Conservation (phyloP, 2,113 vertebrate genomes). For the Agapornis roseicollis region DNA sequence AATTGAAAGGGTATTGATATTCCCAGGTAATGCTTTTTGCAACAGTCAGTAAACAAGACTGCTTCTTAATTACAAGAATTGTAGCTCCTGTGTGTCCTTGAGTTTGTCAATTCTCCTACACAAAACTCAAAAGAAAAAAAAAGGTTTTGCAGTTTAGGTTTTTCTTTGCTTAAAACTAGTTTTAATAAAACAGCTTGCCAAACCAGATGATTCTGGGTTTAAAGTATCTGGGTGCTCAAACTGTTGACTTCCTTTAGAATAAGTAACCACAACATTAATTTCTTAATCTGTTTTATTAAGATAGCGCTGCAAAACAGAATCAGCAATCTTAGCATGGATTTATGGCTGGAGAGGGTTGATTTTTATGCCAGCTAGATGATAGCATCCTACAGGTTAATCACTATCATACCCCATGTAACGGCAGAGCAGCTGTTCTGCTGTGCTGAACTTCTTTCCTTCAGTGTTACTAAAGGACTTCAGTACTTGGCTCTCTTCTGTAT, state of each 20-base stretch:
- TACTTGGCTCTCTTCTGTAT: background rate
- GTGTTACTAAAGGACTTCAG: background rate
- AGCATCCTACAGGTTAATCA: background rate
- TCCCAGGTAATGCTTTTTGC: background rate
- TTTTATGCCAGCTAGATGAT: background rate
- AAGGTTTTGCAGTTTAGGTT: constrained; percentile 66
- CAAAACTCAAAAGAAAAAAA: constrained; percentile 54
- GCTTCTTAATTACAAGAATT: background rate
- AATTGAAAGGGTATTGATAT: constrained; percentile 24
- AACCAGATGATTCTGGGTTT: background rate
- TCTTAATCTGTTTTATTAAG: background rate
- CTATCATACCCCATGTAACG: background rate
- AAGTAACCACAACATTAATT: background rate
- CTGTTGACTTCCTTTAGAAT: background rate
- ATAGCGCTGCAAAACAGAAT: background rate
- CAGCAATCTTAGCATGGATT: background rate
- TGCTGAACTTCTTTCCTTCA: background rate
- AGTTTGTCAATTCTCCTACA: constrained; percentile 2
- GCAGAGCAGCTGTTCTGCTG: background rate
- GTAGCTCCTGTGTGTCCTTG: background rate
- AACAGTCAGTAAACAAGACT: background rate
- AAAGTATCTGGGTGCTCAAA: background rate
- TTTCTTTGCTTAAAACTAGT: constrained; percentile 69
- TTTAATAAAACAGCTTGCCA: constrained; percentile 3
- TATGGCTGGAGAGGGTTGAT: background rate